Base-by-base conservation (phyloP, 2,113 vertebrate species). In the Elephas maximus region DNA sequence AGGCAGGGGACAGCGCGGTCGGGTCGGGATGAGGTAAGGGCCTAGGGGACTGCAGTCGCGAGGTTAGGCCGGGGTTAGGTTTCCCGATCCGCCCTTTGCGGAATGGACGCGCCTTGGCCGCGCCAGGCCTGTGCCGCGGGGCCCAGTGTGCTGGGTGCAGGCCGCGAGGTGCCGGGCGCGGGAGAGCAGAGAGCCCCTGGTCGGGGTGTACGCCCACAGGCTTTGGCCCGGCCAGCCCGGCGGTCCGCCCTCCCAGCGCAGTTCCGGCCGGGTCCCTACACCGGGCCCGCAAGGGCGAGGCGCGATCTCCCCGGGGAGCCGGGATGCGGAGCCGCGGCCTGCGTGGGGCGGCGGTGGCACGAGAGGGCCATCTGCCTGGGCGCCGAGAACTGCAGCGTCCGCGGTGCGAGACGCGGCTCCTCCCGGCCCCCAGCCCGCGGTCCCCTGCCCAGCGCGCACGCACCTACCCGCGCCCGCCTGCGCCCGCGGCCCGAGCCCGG, bases 321-420 rank as follows among this genome's bases (percentile, higher is more conserved):
- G 8, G 81, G 85, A 51, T 65, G 88, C 21, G 10, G 73, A 74
- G 91, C 91, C 26, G 91, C 89, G 89, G 90, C 82, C 92, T 23
- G 96, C 67, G 82, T 24, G 6, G 79, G 79, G 60, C 73, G 45
- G 65, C 44, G 48, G 83, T 91, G 92, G 94, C 97, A 95, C 96
- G 77, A 96, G 95, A 96, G 98, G 97, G 97, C 98, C 98, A 96
- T 97, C 96, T 97, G 98, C 97, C 97, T 95, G 93, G 96, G 90
- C 89, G 92, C 95, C 7, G 96, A 92, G 97, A 97, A 97, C 95
- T 97, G 97, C 98, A 96, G 93, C 80, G 84, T 63, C 96, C 41
- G 88, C 93, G 10, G 79, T 80, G 89, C 91, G 69, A 97, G 95
- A 89, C 90, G 86, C 95, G 87, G 91, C 96, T 93, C 94, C 96